These are phyloP conservation scores for Danio kyathit DNA, from an alignment of 2,797 vertebrate genomes.

Conservation along the genomic window DNA sequence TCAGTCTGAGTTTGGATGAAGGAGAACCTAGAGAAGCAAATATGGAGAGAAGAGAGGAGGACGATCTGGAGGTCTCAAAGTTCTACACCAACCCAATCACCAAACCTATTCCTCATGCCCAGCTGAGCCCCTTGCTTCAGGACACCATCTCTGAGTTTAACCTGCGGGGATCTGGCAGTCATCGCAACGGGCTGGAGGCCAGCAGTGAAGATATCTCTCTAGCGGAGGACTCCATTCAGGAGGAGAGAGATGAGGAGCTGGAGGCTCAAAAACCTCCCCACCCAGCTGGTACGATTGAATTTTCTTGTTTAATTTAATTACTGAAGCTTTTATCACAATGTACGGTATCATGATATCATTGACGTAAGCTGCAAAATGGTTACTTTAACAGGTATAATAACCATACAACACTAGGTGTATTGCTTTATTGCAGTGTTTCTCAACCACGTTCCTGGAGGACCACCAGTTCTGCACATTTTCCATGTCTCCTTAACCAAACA, in stretches of 20 bases:
- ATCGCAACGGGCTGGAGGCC: constrained; percentile 86
- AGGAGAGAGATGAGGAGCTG: constrained; percentile 84
- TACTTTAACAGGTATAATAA: too few relatives aligned
- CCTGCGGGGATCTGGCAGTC: constrained; percentile 72
- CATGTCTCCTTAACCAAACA: too few relatives aligned
- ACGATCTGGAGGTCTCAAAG: constrained; percentile 85
- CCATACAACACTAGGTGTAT: too few relatives aligned
- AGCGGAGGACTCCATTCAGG: constrained; percentile 90
- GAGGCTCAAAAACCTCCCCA: constrained; percentile 77
- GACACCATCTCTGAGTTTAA: constrained; percentile 92
- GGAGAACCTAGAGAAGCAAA: constrained; percentile 76
- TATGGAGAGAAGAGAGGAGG: constrained; percentile 71
- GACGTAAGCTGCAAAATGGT: too few relatives aligned
- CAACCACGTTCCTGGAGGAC: too few relatives aligned
- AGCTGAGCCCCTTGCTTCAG: constrained; percentile 76
- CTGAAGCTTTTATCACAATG: too few relatives aligned
- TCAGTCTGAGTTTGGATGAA: constrained; percentile 80
- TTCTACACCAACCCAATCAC: constrained; percentile 91
- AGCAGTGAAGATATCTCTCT: constrained; percentile 90
- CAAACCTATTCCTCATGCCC: constrained; percentile 86
- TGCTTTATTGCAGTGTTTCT: too few relatives aligned
- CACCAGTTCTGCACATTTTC: too few relatives aligned
- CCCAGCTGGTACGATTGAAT: constrained; percentile 84
- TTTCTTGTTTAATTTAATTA: too few relatives aligned
- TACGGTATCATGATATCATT: too few relatives aligned